These are phyloP conservation scores for Sinocyclocheilus rhinocerous DNA, from an alignment of 2,113 vertebrate genomes.

Conservation along the genomic window DNA sequence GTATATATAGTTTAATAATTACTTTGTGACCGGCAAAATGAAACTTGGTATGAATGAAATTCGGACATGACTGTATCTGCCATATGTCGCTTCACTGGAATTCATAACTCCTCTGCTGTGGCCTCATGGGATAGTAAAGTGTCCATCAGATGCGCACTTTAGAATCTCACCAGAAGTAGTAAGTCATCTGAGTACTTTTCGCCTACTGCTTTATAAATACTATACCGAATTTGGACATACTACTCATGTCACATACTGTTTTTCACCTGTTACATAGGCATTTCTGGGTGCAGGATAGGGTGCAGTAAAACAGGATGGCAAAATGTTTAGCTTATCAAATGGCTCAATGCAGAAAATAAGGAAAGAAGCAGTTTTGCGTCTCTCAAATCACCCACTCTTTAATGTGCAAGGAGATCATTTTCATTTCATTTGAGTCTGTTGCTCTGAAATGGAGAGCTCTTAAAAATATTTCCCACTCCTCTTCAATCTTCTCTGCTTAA, in stretches of 20 bases:
- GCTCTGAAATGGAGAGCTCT: constrained; percentile 20
- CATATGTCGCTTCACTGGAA: neutral
- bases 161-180: neutral
- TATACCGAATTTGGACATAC: neutral
- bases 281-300: neutral
- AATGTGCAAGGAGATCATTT: constrained; percentile 2
- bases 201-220: neutral
- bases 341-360: neutral
- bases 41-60: neutral
- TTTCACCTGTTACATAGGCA: neutral
- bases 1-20: neutral
- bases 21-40: neutral
- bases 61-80: neutral
- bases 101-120: neutral
- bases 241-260: neutral
- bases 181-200: neutral
- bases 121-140: neutral
- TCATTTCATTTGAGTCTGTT: constrained; percentile 15
- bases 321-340: neutral
- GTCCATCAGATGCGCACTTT: neutral
- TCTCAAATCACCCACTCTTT: constrained; percentile 27
- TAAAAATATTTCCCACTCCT: constrained; percentile 26
- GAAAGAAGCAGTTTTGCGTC: neutral
- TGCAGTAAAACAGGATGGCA: neutral
- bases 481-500: constrained; percentile 17